Conservation (phyloP, 2,797 vertebrate species). For the Gastrophryne carolinensis region DNA sequence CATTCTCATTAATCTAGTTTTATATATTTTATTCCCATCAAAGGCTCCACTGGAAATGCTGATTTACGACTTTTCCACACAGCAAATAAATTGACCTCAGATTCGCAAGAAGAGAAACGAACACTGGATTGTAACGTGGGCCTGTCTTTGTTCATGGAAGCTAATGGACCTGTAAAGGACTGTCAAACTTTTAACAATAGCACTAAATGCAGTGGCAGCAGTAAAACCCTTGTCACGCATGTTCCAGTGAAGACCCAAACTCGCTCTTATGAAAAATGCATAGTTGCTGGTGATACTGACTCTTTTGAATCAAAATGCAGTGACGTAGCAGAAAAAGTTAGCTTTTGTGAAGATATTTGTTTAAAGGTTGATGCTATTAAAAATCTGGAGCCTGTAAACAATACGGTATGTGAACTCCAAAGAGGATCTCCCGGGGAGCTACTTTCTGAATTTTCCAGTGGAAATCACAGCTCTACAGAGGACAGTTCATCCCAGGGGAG, state of each 20-base stretch:
- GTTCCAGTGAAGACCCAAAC: constrained; percentile 34
- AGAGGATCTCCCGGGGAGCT: constrained; percentile 58
- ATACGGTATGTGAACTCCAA: constrained; percentile 60
- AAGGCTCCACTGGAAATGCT: constrained; percentile 56
- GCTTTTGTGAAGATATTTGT: constrained; percentile 45
- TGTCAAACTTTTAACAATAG: constrained; percentile 48
- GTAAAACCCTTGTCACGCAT: neutral
- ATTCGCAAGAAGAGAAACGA: constrained; percentile 53
- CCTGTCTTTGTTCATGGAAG: constrained; percentile 50
- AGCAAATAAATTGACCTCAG: constrained; percentile 52
- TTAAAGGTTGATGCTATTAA: constrained; percentile 51
- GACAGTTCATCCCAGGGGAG: constrained; percentile 58
- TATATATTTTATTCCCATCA: too few species aligned
- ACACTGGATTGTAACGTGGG: constrained; percentile 49
- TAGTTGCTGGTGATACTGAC: constrained; percentile 68
- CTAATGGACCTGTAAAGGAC: constrained; percentile 48
- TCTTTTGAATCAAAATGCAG: constrained; percentile 69
- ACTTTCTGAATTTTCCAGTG: constrained; percentile 47
- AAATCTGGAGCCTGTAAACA: constrained; percentile 59
- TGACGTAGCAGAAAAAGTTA: constrained; percentile 63
- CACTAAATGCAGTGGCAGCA: constrained; percentile 42
- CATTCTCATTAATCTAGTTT: too few species aligned
- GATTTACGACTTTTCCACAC: constrained; percentile 51
- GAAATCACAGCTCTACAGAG: constrained; percentile 41
- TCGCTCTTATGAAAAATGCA: constrained; percentile 57